Conservation (phyloP, 2,888 invertebrate genomes). For the Arrhopalites spinosus region DNA sequence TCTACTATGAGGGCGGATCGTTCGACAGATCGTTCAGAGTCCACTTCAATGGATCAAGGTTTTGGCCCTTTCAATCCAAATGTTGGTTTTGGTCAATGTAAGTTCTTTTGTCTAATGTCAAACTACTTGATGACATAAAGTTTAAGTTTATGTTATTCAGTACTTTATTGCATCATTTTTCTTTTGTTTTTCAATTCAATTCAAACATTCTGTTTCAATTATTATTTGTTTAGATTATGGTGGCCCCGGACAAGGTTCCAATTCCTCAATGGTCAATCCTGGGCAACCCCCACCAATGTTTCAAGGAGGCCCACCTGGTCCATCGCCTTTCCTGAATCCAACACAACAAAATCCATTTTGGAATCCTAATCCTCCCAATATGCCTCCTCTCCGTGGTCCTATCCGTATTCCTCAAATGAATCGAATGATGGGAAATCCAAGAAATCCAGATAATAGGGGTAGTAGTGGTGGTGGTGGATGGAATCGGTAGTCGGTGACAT, state of each 20-base stretch:
- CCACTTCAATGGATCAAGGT: neutral
- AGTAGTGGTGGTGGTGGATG: conserved; percentile 38
- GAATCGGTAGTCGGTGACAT: conserved; percentile 39
- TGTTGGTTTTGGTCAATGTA: conserved; percentile 48
- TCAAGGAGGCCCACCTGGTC: conserved; percentile 37
- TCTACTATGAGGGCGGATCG: neutral
- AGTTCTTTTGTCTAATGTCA: too few species aligned
- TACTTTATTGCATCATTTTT: too few species aligned
- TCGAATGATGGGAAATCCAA: conserved; percentile 24
- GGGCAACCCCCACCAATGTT: conserved; percentile 10
- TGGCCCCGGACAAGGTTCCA: conserved; percentile 40
- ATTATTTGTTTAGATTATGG: conserved; percentile 40
- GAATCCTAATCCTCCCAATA: conserved; percentile 36
- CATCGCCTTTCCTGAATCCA: conserved; percentile 49
- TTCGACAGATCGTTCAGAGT: neutral
- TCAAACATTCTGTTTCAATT: too few species aligned
- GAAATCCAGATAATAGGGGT: conserved; percentile 12
- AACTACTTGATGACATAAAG: too few species aligned
- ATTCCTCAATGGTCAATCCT: conserved; percentile 14
- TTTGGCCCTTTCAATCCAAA: conserved; percentile 50
- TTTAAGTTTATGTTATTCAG: too few species aligned
- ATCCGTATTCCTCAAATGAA: conserved; percentile 16
- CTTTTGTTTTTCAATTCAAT: too few species aligned
- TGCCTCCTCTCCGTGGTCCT: conserved; percentile 8
- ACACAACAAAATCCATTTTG: conserved; percentile 54